phyloP scores from a whole-genome alignment of 2,888 invertebrate genomes.

The Calameuta filiformis region DNA sequence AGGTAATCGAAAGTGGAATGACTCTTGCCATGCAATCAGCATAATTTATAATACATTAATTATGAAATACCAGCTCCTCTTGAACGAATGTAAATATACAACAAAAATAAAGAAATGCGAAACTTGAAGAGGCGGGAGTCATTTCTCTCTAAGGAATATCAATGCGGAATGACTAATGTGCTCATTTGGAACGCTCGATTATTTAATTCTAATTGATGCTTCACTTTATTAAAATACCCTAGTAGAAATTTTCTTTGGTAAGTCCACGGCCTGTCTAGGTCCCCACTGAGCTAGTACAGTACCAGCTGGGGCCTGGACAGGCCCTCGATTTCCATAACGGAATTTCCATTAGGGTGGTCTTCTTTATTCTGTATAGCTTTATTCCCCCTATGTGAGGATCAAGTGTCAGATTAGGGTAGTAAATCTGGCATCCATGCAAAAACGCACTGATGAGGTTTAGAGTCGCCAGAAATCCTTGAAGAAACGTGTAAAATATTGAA shows the following conservation, averaged over 20 bases:
- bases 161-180: neutral
- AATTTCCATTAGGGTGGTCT: neutral
- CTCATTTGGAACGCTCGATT: neutral
- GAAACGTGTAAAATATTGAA: neutral
- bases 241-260: neutral
- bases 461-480: neutral
- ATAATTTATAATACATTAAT: neutral
- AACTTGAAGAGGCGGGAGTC: neutral
- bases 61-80: neutral
- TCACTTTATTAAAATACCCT: neutral
- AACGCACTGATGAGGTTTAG: neutral
- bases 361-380: too few species aligned
- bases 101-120: neutral
- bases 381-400: too few species aligned
- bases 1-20: neutral
- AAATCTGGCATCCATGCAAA: neutral
- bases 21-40: neutral
- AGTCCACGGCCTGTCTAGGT: neutral
- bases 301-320: neutral
- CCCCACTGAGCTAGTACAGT: neutral
- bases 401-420: neutral
- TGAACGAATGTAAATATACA: neutral
- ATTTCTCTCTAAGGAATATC: neutral
- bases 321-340: neutral
- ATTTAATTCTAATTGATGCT: neutral